A percentile compares a stretch with the other conserved stretches of the same genome.
Evolutionary conservation across 2,797 vertebrate genomes (phyloP).

Genomic region (Vespertilio murinus): DNA sequence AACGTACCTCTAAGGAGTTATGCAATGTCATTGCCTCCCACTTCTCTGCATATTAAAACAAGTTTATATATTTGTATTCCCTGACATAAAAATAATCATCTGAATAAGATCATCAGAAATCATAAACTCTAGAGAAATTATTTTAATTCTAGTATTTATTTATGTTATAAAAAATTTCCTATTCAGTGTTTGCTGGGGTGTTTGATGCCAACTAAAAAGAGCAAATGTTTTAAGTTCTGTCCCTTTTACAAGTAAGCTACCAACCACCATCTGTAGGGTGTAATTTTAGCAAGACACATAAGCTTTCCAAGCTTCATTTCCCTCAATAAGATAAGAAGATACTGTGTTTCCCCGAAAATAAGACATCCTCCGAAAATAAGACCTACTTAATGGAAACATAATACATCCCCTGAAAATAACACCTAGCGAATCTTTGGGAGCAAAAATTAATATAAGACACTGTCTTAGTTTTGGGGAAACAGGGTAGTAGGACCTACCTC

Average conservation of each 20-base stretch:
- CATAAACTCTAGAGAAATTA: not conserved
- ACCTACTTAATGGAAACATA: no score
- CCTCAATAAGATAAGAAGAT: slow-evolving; percentile 16
- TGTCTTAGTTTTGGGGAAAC: no score
- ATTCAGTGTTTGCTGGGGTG: slow-evolving; percentile 40
- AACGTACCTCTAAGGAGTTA: not conserved
- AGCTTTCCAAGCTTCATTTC: not conserved
- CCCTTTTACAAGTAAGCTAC: not conserved
- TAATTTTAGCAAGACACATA: slow-evolving; percentile 21
- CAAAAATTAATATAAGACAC: no score
- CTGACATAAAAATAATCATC: slow-evolving; percentile 3
- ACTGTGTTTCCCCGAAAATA: no score
- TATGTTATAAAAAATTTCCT: slow-evolving; percentile 20
- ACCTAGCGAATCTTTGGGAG: no score
- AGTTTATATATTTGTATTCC: slow-evolving; percentile 22
- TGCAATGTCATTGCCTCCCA: slow-evolving; percentile 21
- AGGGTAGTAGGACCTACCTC: not conserved
- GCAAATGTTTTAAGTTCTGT: slow-evolving; percentile 4
- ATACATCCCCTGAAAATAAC: no score
- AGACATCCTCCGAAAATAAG: no score
- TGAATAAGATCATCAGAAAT: slow-evolving; percentile 43
- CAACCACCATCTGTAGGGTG: not conserved
- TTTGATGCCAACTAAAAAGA: slow-evolving; percentile 22
- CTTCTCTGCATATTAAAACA: slow-evolving; percentile 17
- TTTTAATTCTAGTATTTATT: slow-evolving; percentile 53